These are phyloP conservation scores for Orthosia cruda DNA, from an alignment of 2,888 invertebrate genomes.

Conservation along the genomic window DNA sequence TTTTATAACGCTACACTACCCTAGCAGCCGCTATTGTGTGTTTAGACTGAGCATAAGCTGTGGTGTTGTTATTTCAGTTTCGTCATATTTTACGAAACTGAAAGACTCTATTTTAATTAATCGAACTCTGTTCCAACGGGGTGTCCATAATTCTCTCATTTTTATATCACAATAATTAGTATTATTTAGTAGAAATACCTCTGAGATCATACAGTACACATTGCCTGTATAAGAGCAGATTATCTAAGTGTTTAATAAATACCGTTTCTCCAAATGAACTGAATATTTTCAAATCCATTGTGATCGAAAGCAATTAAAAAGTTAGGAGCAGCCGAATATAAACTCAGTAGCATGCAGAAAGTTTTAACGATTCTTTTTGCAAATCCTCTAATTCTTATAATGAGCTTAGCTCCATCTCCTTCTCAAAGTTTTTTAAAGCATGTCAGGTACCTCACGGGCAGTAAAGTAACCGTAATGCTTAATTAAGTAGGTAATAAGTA, in stretches of 20 bases:
- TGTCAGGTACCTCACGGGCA: neutral
- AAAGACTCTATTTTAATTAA: too few species aligned
- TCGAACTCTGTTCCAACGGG: too few species aligned
- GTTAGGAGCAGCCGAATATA: slow-evolving; percentile 10
- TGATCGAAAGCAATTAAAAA: slow-evolving; percentile 12
- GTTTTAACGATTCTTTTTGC: slow-evolving; percentile 10
- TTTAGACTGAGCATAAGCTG: too few species aligned
- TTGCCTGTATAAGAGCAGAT: too few species aligned
- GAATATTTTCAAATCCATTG: neutral
- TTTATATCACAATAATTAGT: too few species aligned
- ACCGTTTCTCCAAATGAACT: neutral
- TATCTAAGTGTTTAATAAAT: neutral
- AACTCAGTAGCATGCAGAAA: slow-evolving; percentile 2
- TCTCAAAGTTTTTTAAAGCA: neutral
- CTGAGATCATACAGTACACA: too few species aligned
- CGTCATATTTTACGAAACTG: too few species aligned
- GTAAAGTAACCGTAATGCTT: neutral
- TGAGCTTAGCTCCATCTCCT: neutral
- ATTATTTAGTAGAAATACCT: too few species aligned
- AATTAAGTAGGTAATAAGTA: slow-evolving; percentile 4
- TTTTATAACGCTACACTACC: too few species aligned
- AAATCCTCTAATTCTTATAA: slow-evolving; percentile 6
- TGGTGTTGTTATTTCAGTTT: too few species aligned
- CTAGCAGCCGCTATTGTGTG: too few species aligned
- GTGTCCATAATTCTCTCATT: too few species aligned